These are phyloP conservation scores for Pyrgilauda ruficollis DNA, from an alignment of 2,113 vertebrate species.

Conservation along the genomic window DNA sequence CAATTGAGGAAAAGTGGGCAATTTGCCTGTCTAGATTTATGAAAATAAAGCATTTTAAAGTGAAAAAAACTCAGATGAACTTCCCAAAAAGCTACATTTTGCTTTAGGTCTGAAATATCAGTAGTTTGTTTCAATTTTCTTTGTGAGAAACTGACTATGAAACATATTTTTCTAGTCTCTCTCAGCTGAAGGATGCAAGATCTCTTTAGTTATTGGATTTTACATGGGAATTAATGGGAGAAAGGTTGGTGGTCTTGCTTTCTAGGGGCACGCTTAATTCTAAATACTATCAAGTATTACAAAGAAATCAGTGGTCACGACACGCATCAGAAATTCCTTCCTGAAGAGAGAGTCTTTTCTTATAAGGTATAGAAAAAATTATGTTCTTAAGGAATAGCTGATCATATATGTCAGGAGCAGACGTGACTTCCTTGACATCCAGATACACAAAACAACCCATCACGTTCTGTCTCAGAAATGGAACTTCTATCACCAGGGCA, in stretches of 20 bases:
- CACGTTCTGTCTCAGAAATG: not conserved
- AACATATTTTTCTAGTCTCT: not conserved
- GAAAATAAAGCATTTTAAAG: not conserved
- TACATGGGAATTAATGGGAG: not conserved
- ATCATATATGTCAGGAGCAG: not conserved
- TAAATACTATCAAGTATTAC: not conserved
- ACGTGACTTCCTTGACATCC: not conserved
- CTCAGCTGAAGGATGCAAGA: not conserved
- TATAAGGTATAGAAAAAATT: not conserved
- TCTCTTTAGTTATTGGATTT: not conserved
- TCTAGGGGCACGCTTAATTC: not conserved
- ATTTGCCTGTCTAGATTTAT: constrained; percentile 16
- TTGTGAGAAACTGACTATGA: not conserved
- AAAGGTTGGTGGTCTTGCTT: not conserved
- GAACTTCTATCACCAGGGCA: not conserved
- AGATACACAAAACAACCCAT: not conserved
- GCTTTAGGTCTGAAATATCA: not conserved
- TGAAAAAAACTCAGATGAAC: not conserved
- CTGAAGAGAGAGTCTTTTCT: not conserved
- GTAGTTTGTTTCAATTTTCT: not conserved
- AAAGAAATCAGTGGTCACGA: not conserved
- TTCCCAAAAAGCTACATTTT: not conserved
- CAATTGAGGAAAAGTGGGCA: constrained; percentile 1
- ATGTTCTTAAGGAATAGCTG: not conserved
- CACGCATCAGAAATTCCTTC: not conserved